These are phyloP conservation scores for Gymnorhina tibicen DNA, from an alignment of 2,113 vertebrate genomes.

Conservation along the genomic window DNA sequence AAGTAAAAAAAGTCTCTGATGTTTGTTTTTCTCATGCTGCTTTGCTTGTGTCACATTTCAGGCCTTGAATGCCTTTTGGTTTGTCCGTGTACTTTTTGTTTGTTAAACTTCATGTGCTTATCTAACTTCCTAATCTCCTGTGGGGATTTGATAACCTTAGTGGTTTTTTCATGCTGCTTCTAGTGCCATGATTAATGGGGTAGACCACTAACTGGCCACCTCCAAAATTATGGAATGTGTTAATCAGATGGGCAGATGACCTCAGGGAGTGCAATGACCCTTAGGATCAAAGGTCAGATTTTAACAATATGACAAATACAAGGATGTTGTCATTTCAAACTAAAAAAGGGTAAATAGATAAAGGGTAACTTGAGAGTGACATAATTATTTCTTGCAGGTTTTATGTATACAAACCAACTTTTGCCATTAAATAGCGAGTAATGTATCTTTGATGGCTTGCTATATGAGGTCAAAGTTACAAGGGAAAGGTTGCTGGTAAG, in stretches of 20 bases:
- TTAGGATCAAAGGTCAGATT: conserved; percentile 80
- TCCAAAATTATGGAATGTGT: conserved; percentile 87
- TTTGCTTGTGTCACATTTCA: conserved; percentile 63
- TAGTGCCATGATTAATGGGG: conserved; percentile 78
- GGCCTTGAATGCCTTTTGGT: conserved; percentile 8
- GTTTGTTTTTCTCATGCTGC: conserved; percentile 68
- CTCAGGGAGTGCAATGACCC: conserved; percentile 58
- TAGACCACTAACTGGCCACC: conserved; percentile 67
- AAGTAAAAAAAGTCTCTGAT: background rate
- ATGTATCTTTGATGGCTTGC: background rate
- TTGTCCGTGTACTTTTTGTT: conserved; percentile 37
- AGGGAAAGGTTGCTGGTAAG: background rate
- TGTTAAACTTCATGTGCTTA: conserved; percentile 66
- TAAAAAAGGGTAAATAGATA: conserved; percentile 13
- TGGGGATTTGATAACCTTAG: conserved; percentile 60
- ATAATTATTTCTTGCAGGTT: background rate
- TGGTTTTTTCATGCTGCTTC: conserved; percentile 40
- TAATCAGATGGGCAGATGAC: conserved; percentile 77
- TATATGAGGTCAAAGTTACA: background rate
- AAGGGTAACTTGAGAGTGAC: conserved; percentile 6
- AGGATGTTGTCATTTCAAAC: conserved; percentile 56
- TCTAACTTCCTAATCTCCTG: conserved; percentile 74
- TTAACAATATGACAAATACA: conserved; percentile 78
- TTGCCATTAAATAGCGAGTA: background rate
- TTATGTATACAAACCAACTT: background rate